phyloP scores from a whole-genome alignment of 1,140 invertebrate species.

The Hycleus phaleratus region DNA sequence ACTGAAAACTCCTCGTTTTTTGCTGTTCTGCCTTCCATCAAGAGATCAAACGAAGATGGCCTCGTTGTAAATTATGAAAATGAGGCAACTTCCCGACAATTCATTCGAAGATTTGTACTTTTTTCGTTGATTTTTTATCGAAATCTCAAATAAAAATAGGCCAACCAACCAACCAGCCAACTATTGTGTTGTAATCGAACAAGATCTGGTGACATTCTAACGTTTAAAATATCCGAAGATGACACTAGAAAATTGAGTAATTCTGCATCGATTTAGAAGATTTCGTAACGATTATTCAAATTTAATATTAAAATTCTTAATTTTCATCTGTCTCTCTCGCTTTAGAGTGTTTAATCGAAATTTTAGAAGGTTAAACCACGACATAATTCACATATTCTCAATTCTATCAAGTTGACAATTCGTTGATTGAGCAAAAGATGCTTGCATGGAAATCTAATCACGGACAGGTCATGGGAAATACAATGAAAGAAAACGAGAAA shows the following conservation, averaged over 20 bases:
- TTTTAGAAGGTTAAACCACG: not conserved
- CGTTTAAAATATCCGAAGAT: too few species aligned
- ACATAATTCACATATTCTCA: conserved; percentile 10
- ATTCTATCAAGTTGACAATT: not conserved
- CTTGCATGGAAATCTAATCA: conserved; percentile 22
- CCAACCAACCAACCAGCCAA: too few species aligned
- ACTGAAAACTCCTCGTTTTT: not conserved
- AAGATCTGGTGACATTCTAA: too few species aligned
- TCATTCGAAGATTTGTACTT: not conserved
- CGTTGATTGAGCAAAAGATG: not conserved
- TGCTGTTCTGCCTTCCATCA: not conserved
- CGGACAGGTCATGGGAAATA: conserved; percentile 22
- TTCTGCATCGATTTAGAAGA: too few species aligned
- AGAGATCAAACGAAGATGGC: conserved; percentile 11
- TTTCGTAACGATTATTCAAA: too few species aligned
- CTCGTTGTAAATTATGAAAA: conserved; percentile 18
- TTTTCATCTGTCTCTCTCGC: too few species aligned
- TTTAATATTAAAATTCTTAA: too few species aligned
- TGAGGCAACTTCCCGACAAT: conserved; percentile 15
- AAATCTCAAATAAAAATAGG: too few species aligned
- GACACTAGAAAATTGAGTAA: too few species aligned
- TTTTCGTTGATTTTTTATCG: not conserved
- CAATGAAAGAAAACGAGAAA: not conserved
- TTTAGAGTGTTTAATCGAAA: too few species aligned
- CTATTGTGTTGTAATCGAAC: too few species aligned